These are phyloP conservation scores for Panzeria rudis DNA, from an alignment of 2,888 invertebrate species.

Conservation along the genomic window DNA sequence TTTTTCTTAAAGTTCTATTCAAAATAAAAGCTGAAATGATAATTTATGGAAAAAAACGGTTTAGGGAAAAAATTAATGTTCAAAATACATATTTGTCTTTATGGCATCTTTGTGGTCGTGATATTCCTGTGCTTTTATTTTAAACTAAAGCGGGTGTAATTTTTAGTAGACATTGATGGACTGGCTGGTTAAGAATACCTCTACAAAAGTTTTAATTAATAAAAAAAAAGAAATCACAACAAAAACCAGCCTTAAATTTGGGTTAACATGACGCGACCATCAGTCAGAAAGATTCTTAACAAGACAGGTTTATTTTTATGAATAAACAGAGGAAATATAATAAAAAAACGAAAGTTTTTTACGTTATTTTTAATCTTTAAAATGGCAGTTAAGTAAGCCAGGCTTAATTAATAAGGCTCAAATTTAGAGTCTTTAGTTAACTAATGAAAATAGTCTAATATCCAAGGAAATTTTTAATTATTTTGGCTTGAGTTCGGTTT, in stretches of 20 bases:
- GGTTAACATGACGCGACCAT: slow-evolving; percentile 1
- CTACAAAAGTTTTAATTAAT: neutral
- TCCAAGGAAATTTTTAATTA: no score
- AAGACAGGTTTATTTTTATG: neutral
- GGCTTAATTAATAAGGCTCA: neutral
- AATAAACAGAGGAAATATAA: neutral
- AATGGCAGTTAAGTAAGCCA: neutral
- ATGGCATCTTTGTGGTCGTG: slow-evolving; percentile 29
- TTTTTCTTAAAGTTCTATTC: slow-evolving; percentile 9
- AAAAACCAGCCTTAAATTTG: slow-evolving; percentile 5
- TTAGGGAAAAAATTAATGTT: slow-evolving; percentile 7
- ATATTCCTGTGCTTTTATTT: slow-evolving; percentile 13
- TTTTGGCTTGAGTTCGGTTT: no score
- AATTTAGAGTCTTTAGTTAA: no score
- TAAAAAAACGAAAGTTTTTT: slow-evolving; percentile 28
- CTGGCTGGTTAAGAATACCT: slow-evolving; percentile 18
- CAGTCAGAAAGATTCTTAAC: neutral
- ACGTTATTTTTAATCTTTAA: neutral
- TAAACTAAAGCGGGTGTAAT: slow-evolving; percentile 28
- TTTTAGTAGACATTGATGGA: slow-evolving; percentile 35
- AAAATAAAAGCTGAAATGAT: slow-evolving; percentile 6
- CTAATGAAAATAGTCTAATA: neutral
- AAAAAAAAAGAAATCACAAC: slow-evolving; percentile 3
- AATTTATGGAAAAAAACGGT: neutral
- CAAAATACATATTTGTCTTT: slow-evolving; percentile 32